phyloP scores from a whole-genome alignment of 1,140 invertebrate genomes.

The Brachionus rotundiformis region DNA sequence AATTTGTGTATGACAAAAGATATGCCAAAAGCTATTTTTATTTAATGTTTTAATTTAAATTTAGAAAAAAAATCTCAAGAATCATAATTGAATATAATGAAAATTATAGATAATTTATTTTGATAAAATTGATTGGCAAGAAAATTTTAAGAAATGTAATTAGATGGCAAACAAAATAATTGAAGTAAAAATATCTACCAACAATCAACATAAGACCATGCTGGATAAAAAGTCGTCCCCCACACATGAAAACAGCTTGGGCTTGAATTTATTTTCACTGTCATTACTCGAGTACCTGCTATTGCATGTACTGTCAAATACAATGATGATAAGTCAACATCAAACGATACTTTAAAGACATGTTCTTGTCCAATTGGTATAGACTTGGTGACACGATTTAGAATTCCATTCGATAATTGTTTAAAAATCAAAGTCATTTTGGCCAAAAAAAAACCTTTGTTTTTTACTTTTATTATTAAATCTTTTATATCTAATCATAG shows the following conservation, averaged over 20 bases:
- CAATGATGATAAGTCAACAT: not conserved
- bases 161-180: not conserved
- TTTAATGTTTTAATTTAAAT: no score
- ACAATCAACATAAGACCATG: not conserved
- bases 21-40: no score
- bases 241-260: slow-evolving; percentile 41
- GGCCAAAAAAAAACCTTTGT: slow-evolving; percentile 24
- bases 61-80: not conserved
- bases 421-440: slow-evolving; percentile 30
- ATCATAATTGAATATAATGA: not conserved
- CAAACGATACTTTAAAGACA: not conserved
- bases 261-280: not conserved
- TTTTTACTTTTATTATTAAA: slow-evolving; percentile 23
- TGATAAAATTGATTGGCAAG: not conserved
- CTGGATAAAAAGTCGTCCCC: slow-evolving; percentile 41
- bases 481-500: not conserved
- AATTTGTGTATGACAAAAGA: no score
- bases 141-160: not conserved
- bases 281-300: slow-evolving; percentile 29
- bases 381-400: not conserved
- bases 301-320: slow-evolving; percentile 31
- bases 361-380: slow-evolving; percentile 21
- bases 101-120: not conserved
- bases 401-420: not conserved
- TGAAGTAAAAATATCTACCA: not conserved